Percentiles rank a stretch among this genome's conserved stretches.
Conservation (phyloP, 2,797 vertebrate genomes). For the Falco berigora region DNA sequence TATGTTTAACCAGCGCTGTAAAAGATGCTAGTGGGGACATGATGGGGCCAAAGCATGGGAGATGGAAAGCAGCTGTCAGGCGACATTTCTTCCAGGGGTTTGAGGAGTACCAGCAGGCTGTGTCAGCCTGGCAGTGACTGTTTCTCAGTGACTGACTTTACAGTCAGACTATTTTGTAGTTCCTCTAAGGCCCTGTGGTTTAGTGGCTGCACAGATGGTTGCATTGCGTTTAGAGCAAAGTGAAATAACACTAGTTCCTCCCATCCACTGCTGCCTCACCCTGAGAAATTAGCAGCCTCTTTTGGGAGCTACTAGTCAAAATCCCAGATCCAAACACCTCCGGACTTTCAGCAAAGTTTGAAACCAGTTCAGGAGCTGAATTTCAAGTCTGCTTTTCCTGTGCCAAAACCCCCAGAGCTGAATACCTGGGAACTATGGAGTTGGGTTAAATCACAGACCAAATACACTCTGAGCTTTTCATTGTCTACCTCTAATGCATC, state of each 20-base stretch:
- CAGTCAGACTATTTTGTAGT: not conserved
- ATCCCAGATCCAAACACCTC: constrained; percentile 29
- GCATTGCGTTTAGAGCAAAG: not conserved
- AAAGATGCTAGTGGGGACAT: not conserved
- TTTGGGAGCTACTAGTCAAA: constrained; percentile 44
- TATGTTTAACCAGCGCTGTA: not conserved
- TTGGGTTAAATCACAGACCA: not conserved
- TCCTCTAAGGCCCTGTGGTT: constrained; percentile 12
- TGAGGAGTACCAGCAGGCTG: constrained; percentile 59
- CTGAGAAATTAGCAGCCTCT: constrained; percentile 35
- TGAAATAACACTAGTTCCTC: constrained; percentile 42
- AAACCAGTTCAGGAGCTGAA: constrained; percentile 25
- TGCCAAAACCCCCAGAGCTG: not conserved
- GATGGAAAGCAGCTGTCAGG: constrained; percentile 59
- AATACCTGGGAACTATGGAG: constrained; percentile 33
- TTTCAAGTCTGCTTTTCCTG: not conserved
- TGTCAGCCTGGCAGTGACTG: not conserved
- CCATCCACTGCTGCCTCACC: not conserved
- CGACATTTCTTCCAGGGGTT: constrained; percentile 16
- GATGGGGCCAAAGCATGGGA: constrained; percentile 9
- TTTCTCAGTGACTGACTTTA: not conserved
- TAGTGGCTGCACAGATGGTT: not conserved
- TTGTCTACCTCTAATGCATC: constrained; percentile 7
- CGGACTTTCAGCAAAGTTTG: not conserved
- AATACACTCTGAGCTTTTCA: not conserved